Percentiles rank a stretch among this genome's conserved stretches.
Evolutionary conservation across 2,888 invertebrate genomes (phyloP).

Genomic region (Lydus trimaculatus): DNA sequence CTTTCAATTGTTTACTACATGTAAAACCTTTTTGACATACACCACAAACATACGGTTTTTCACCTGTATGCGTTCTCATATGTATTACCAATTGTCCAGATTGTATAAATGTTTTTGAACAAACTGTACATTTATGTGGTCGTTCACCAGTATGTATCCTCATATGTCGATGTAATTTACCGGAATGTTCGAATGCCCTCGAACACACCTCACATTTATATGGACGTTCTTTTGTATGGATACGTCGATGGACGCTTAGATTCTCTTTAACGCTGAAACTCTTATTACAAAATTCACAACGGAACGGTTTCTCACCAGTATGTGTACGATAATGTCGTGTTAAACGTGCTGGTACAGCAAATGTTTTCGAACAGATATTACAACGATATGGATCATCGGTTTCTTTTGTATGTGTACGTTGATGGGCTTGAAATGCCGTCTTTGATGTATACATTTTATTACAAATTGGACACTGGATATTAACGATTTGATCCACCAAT

Average conservation of each 20-base stretch:
- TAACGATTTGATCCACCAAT: constrained; percentile 31
- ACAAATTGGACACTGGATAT: constrained; percentile 59
- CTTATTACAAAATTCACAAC: constrained; percentile 89
- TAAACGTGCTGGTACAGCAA: constrained; percentile 87
- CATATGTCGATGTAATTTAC: constrained; percentile 89
- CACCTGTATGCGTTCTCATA: constrained; percentile 86
- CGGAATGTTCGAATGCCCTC: constrained; percentile 89
- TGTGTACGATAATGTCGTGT: constrained; percentile 88
- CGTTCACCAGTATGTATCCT: constrained; percentile 90
- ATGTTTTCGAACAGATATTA: constrained; percentile 89
- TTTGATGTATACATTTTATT: constrained; percentile 57
- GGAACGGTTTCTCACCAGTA: constrained; percentile 88
- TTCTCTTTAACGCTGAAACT: constrained; percentile 94
- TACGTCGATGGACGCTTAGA: constrained; percentile 86
- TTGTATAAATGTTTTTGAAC: constrained; percentile 90
- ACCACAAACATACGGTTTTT: constrained; percentile 82
- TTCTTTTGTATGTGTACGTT: constrained; percentile 55
- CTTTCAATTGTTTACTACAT: constrained; percentile 90
- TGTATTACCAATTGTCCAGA: constrained; percentile 91
- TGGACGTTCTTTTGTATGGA: constrained; percentile 91
- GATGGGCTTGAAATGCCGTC: constrained; percentile 54
- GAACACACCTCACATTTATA: constrained; percentile 90
- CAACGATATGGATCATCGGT: constrained; percentile 80
- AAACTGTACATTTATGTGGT: constrained; percentile 87
- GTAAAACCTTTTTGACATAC: constrained; percentile 91